phyloP scores from a whole-genome alignment of 2,797 vertebrate genomes.

The Crocidura indochinensis region DNA sequence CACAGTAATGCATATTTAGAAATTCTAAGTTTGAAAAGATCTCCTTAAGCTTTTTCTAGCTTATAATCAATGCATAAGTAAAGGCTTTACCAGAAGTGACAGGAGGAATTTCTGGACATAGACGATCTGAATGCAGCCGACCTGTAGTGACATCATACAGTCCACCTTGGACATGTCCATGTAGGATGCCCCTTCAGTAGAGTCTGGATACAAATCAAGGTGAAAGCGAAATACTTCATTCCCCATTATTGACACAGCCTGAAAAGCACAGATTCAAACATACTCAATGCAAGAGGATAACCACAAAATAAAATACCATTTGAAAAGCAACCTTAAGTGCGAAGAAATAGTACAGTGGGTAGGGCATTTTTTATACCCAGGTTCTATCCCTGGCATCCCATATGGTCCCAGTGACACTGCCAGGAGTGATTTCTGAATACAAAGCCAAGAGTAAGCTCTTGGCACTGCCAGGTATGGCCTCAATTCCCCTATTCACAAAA shows the following conservation, averaged over 20 bases:
- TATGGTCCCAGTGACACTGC: too few relatives aligned
- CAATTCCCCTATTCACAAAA: too few relatives aligned
- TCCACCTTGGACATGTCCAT: constrained; percentile 95
- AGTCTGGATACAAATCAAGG: constrained; percentile 93
- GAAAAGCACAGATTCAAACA: constrained; percentile 80
- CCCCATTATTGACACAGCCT: constrained; percentile 97
- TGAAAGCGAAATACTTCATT: constrained; percentile 98
- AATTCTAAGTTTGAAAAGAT: neutral
- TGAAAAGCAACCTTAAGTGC: neutral
- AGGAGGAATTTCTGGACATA: constrained; percentile 97
- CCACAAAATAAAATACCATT: constrained; percentile 1
- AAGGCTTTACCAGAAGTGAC: constrained; percentile 95
- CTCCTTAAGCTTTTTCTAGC: neutral
- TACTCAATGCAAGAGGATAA: constrained; percentile 20
- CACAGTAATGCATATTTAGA: constrained; percentile 16
- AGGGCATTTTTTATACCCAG: too few relatives aligned
- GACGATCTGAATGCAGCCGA: constrained; percentile 97
- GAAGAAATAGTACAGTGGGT: too few relatives aligned
- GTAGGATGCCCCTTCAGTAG: constrained; percentile 94
- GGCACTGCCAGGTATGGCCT: too few relatives aligned
- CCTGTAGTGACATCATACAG: constrained; percentile 92
- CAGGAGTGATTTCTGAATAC: too few relatives aligned
- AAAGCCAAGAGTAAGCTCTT: too few relatives aligned
- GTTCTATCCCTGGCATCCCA: too few relatives aligned
- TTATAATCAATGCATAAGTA: constrained; percentile 12